A percentile compares a stretch with the other conserved stretches of the same genome.
phyloP scores from a whole-genome alignment of 2,113 vertebrate species.

The Gobius niger region DNA sequence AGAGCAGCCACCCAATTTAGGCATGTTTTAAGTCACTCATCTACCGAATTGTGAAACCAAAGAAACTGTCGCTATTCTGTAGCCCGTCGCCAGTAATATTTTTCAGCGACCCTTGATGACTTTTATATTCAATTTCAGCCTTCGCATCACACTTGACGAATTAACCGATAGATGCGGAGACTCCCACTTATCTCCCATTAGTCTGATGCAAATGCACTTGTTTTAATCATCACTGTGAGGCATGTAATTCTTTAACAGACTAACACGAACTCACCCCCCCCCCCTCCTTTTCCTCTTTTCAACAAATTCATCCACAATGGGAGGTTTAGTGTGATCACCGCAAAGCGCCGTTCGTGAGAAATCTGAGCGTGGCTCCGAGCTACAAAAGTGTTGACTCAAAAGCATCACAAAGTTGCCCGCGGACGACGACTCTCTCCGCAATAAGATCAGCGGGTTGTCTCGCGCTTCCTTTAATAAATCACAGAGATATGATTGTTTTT shows the following conservation, averaged over 20 bases:
- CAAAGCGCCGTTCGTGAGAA: conserved; percentile 5
- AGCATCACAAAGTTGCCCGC: background rate
- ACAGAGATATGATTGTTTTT: background rate
- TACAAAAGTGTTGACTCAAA: conserved; percentile 2
- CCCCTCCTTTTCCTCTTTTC: background rate
- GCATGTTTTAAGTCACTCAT: no score
- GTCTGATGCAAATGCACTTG: conserved; percentile 24
- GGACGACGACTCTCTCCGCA: conserved; percentile 2
- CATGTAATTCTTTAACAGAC: conserved; percentile 18
- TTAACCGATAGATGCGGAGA: background rate
- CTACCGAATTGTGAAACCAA: no score
- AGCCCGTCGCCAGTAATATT: background rate
- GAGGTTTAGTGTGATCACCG: conserved; percentile 22
- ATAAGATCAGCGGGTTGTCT: background rate
- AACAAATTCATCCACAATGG: conserved; percentile 25
- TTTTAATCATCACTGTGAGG: conserved; percentile 20
- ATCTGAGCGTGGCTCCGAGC: conserved; percentile 5
- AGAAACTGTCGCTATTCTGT: no score
- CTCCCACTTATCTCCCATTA: conserved; percentile 17
- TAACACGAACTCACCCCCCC: background rate
- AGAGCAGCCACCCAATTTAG: no score
- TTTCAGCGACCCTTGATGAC: background rate
- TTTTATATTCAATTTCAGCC: background rate
- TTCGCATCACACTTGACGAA: background rate
- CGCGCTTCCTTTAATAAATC: conserved; percentile 8